Evolutionary conservation across 2,113 vertebrate genomes (phyloP).

Genomic region (Nycticryphes semicollaris): DNA sequence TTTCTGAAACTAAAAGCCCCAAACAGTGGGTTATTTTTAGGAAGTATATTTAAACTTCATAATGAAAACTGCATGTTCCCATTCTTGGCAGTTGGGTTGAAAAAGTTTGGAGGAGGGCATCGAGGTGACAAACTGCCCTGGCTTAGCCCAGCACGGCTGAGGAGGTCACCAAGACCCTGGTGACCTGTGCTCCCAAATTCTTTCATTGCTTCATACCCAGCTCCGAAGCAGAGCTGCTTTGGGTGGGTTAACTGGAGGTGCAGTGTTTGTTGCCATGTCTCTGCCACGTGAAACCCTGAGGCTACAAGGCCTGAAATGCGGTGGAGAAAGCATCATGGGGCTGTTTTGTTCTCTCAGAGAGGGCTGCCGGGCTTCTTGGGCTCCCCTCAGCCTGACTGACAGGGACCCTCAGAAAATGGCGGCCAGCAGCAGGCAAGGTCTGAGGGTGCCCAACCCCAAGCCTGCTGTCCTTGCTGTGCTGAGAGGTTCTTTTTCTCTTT

Average conservation of each 20-base stretch:
- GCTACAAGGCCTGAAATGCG: accelerated
- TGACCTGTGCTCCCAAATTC: neutral
- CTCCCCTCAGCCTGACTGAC: neutral
- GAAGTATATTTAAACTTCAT: neutral
- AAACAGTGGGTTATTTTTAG: neutral
- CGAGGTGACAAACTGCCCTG: neutral
- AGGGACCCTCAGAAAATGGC: neutral
- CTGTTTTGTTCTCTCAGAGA: accelerated
- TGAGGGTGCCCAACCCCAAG: neutral
- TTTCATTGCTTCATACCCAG: neutral
- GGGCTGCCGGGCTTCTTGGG: too few relatives aligned
- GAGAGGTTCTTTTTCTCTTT: neutral
- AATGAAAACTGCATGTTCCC: neutral
- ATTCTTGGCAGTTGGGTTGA: neutral
- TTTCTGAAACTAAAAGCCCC: neutral
- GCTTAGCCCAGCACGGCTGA: neutral
- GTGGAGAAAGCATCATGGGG: neutral
- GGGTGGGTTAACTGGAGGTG: too few relatives aligned
- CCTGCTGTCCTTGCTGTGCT: neutral
- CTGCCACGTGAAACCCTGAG: accelerated
- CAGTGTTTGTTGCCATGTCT: accelerated
- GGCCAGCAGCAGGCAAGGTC: neutral
- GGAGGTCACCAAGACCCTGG: neutral
- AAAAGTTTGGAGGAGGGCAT: neutral
- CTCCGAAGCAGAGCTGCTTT: neutral